These are phyloP conservation scores for Habropoda laboriosa DNA, from an alignment of 1,140 invertebrate species.

Conservation along the genomic window DNA sequence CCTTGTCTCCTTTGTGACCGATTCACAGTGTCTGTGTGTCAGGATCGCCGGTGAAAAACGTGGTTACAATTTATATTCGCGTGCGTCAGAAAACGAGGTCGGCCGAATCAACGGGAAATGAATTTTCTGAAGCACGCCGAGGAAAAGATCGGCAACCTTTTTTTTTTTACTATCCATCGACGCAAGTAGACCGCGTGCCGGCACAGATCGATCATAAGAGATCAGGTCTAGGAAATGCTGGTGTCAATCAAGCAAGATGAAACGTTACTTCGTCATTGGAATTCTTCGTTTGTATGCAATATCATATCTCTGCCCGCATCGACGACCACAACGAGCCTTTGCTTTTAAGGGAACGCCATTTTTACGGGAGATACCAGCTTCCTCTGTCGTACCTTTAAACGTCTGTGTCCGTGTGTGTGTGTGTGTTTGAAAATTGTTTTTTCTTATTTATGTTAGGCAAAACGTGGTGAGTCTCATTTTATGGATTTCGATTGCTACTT, in stretches of 20 bases:
- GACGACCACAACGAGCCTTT: neutral
- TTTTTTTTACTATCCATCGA: too few relatives aligned
- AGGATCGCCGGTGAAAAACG: conserved; percentile 1
- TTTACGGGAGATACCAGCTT: neutral
- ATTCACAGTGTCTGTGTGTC: neutral
- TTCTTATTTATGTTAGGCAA: too few relatives aligned
- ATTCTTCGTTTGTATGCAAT: conserved; percentile 7
- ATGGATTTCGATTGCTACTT: too few relatives aligned
- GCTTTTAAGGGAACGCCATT: neutral
- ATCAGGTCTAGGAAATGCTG: conserved; percentile 14
- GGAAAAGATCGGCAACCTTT: neutral
- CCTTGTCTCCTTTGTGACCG: neutral
- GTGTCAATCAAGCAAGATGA: conserved; percentile 37
- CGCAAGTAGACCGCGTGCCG: neutral
- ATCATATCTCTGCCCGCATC: neutral
- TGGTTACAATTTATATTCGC: conserved; percentile 24
- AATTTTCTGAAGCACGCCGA: conserved; percentile 22
- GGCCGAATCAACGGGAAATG: conserved; percentile 28
- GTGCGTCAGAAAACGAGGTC: neutral
- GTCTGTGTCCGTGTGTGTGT: too few relatives aligned
- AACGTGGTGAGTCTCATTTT: too few relatives aligned
- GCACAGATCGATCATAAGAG: conserved; percentile 31
- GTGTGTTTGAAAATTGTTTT: too few relatives aligned
- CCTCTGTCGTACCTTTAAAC: too few relatives aligned
- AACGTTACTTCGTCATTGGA: conserved; percentile 17